These are phyloP conservation scores for Hesperia comma DNA, from an alignment of 2,888 invertebrate species.

Conservation along the genomic window DNA sequence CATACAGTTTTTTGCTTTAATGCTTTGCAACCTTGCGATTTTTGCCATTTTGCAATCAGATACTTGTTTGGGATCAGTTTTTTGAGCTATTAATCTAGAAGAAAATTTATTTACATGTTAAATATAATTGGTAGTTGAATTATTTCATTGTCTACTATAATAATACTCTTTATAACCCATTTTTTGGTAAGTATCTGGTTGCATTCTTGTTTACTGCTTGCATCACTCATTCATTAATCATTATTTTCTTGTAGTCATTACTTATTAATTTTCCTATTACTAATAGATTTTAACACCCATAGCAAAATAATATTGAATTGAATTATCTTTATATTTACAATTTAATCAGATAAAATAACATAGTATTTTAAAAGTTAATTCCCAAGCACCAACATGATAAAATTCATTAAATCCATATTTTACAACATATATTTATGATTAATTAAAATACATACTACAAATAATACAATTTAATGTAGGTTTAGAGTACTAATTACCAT, in stretches of 20 bases:
- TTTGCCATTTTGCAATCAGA: conserved; percentile 57
- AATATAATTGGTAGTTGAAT: too few species aligned
- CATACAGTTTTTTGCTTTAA: conserved; percentile 58
- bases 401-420: too few species aligned
- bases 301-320: neutral
- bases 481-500: neutral
- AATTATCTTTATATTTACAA: too few species aligned
- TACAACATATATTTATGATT: too few species aligned
- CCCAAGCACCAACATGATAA: too few species aligned
- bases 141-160: too few species aligned
- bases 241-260: neutral
- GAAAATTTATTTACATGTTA: too few species aligned
- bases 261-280: neutral
- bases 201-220: neutral
- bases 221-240: neutral
- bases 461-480: neutral
- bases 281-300: neutral
- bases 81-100: neutral
- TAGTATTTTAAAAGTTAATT: too few species aligned
- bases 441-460: too few species aligned
- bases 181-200: neutral
- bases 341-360: too few species aligned
- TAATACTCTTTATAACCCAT: too few species aligned
- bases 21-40: conserved; percentile 75
- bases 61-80: conserved; percentile 42